These are phyloP conservation scores for Drosophila mojavensis DNA, from an alignment of 1,140 invertebrate genomes.

Conservation along the genomic window DNA sequence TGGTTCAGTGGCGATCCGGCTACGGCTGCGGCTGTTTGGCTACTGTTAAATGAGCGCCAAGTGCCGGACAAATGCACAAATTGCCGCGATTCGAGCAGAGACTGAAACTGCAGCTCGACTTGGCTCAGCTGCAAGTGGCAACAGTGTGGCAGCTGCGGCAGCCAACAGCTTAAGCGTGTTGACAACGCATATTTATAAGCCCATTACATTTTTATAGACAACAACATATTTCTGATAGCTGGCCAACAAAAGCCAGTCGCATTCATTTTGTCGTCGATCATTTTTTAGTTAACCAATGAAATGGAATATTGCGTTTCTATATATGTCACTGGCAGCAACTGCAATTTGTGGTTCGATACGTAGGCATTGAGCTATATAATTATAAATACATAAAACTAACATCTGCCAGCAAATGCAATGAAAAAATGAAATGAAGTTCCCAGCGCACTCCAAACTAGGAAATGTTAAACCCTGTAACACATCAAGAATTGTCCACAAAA, in stretches of 20 bases:
- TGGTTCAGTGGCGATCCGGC: slow-evolving; percentile 76
- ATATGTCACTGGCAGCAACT: too few species aligned
- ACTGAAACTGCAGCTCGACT: background rate
- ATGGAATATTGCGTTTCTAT: background rate
- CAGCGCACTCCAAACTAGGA: too few species aligned
- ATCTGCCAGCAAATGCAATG: too few species aligned
- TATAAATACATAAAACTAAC: too few species aligned
- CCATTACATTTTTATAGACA: background rate
- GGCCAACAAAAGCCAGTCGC: background rate
- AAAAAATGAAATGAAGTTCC: too few species aligned
- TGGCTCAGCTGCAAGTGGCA: slow-evolving; percentile 11
- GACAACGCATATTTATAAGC: slow-evolving; percentile 11
- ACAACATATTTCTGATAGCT: slow-evolving; percentile 13
- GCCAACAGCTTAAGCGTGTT: background rate
- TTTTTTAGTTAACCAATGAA: background rate
- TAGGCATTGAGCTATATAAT: too few species aligned
- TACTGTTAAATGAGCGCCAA: slow-evolving; percentile 72
- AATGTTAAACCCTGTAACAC: too few species aligned
- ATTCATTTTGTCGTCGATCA: background rate
- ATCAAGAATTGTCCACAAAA: too few species aligned
- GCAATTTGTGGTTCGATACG: too few species aligned
- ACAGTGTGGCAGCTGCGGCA: background rate
- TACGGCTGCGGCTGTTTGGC: slow-evolving; percentile 38
- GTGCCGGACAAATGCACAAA: slow-evolving; percentile 73
- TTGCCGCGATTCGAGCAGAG: slow-evolving; percentile 26